These are phyloP conservation scores for Lobophora halterata DNA, from an alignment of 2,888 invertebrate genomes.

Conservation along the genomic window DNA sequence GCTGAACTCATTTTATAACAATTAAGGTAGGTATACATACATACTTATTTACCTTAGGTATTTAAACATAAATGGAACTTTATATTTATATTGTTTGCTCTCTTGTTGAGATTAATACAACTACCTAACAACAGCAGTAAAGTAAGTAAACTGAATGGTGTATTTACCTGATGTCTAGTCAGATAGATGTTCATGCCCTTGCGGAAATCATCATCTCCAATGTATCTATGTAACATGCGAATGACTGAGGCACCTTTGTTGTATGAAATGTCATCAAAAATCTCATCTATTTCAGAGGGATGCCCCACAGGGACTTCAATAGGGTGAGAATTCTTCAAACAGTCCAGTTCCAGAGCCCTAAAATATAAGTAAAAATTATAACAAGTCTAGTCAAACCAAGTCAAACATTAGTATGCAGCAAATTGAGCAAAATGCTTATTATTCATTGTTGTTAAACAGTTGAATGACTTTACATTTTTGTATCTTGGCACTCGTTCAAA, in stretches of 20 bases:
- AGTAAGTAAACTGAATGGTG: neutral
- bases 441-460: constrained; percentile 33
- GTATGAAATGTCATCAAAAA: constrained; percentile 98
- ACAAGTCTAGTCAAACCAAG: constrained; percentile 1
- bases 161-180: constrained; percentile 85
- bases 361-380: constrained; percentile 34
- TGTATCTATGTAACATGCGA: constrained; percentile 95
- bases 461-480: constrained; percentile 38
- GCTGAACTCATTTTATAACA: too few relatives aligned
- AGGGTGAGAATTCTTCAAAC: constrained; percentile 95
- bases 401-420: constrained; percentile 22
- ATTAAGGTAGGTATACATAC: too few relatives aligned
- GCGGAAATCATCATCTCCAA: constrained; percentile 95
- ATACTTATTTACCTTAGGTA: too few relatives aligned
- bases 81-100: too few relatives aligned
- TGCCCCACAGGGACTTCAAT: constrained; percentile 97
- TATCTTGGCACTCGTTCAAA: constrained; percentile 38
- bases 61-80: too few relatives aligned
- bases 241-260: constrained; percentile 97
- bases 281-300: constrained; percentile 97
- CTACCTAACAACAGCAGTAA: too few relatives aligned
- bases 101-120: too few relatives aligned
- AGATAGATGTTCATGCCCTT: constrained; percentile 96
- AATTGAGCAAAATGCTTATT: constrained; percentile 15
- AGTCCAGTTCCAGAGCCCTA: constrained; percentile 92